Evolutionary conservation across 2,797 vertebrate genomes (phyloP).

Genomic region (Schizopygopsis pylzovi): DNA sequence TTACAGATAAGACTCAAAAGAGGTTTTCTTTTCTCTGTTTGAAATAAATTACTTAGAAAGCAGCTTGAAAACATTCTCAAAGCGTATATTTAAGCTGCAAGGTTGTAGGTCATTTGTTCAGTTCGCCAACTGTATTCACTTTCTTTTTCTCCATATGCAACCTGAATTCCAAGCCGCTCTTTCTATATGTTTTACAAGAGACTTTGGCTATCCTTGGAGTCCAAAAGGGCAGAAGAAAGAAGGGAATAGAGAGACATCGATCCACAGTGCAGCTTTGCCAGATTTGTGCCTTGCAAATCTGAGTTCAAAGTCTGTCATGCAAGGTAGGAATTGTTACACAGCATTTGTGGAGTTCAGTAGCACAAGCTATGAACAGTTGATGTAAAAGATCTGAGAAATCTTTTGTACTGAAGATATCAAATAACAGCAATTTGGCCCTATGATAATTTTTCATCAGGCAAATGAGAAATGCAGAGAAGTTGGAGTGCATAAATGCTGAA

Average conservation of each 20-base stretch:
- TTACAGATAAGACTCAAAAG: background rate
- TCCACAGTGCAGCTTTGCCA: constrained; percentile 13
- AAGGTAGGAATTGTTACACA: constrained; percentile 15
- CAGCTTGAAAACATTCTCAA: constrained; percentile 17
- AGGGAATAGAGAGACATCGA: constrained; percentile 39
- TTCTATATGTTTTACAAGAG: background rate
- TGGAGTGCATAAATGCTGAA: background rate
- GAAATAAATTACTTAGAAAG: background rate
- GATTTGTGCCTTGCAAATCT: constrained; percentile 53
- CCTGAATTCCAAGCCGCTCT: background rate
- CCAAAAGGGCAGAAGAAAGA: constrained; percentile 16
- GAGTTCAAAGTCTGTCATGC: constrained; percentile 48
- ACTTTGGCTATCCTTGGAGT: constrained; percentile 5
- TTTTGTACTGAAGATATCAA: background rate
- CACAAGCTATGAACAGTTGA: background rate
- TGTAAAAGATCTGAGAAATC: background rate
- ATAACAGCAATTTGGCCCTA: background rate
- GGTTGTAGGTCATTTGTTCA: constrained; percentile 8
- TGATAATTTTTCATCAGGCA: background rate
- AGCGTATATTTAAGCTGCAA: background rate
- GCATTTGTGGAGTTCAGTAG: background rate
- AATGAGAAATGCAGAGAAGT: background rate
- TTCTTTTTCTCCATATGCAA: background rate
- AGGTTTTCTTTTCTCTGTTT: background rate
- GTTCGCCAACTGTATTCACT: background rate